Percentiles rank a stretch among this genome's conserved stretches.
Evolutionary conservation across 2,113 vertebrate genomes (phyloP).

Genomic region (Mesocricetus auratus): DNA sequence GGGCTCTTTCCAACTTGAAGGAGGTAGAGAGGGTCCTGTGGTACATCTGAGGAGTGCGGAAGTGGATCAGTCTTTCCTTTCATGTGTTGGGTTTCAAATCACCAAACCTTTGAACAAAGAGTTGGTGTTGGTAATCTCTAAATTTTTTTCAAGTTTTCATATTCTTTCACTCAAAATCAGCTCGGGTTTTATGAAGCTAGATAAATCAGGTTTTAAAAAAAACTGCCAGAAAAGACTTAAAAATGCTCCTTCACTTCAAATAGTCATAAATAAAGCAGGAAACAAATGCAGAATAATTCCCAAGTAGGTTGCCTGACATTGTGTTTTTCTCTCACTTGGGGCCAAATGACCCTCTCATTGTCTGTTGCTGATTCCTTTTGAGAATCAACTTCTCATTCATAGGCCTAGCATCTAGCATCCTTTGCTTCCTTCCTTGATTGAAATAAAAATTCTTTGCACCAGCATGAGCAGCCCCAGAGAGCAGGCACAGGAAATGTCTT

Average conservation of each 20-base stretch:
- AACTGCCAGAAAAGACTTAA: no score
- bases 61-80: not conserved
- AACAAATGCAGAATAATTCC: slow-evolving; percentile 40
- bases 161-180: slow-evolving; percentile 7
- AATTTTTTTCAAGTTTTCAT: not conserved
- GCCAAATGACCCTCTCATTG: slow-evolving; percentile 58
- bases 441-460: slow-evolving; percentile 66
- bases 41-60: not conserved
- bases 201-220: not conserved
- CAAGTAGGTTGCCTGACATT: slow-evolving; percentile 63
- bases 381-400: slow-evolving; percentile 71
- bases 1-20: not conserved
- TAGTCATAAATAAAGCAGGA: slow-evolving; percentile 50
- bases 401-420: slow-evolving; percentile 26
- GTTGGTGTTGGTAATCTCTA: not conserved
- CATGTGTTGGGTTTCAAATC: not conserved
- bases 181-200: slow-evolving; percentile 20
- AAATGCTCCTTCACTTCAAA: not conserved
- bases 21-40: not conserved
- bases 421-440: slow-evolving; percentile 75
- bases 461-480: slow-evolving; percentile 64
- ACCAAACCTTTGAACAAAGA: not conserved
- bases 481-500: slow-evolving; percentile 62
- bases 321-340: slow-evolving; percentile 20
- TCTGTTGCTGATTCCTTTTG: slow-evolving; percentile 59